Base-by-base conservation (phyloP, 2,888 invertebrate genomes). In the Orthonevra nobilis region DNA sequence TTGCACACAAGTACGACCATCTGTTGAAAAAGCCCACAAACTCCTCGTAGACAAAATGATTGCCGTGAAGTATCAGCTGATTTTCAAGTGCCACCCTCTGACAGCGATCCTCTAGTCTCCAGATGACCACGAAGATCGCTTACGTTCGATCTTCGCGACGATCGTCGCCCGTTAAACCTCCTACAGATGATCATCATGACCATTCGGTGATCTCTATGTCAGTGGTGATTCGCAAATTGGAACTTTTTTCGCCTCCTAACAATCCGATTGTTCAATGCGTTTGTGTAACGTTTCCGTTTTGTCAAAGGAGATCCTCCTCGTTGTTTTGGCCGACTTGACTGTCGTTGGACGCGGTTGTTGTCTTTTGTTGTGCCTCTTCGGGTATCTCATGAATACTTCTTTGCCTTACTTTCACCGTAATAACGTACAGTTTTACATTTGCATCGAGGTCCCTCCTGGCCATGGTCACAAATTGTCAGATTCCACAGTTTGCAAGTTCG, bases 381-480 rank as follows among this genome's bases (percentile, higher is more conserved):
- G n/a, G 73, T 68, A 44, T 23, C 77, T 77, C 77, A 77, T 72
- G 77, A 77, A 77, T 77, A 77, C 64, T 60, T 69, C 56, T 66
- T 72, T 66, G 46, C 72, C n/a, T n/a, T n/a, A 77, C 72, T 77
- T 77, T 77, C 77, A 72, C 77, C 64, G 72, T 72, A 77, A 77
- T 77, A 72, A 77, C 72, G 72, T 66, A 28, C 58, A 34, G 40
- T 77, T 58, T 44, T 64, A 19, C 38, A 70, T 64, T 75, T 75
- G 50, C 64, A 74, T 60, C 23, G 34, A 14, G 44, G 34, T 68
- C 19, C 23, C 23, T 5, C 50, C n/a, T 56, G 61, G 54, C 48
- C 42, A 17, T 58, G 63, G 56, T 36, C 63, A 52, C 70, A 63
- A 70, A 70, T 52, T 52, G 58, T 52, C 72, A 50, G 56, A 50